A percentile compares a stretch with the other conserved stretches of the same genome.
Evolutionary conservation across 1,140 invertebrate genomes (phyloP).

Genomic region (Drosophila equinoxialis): DNA sequence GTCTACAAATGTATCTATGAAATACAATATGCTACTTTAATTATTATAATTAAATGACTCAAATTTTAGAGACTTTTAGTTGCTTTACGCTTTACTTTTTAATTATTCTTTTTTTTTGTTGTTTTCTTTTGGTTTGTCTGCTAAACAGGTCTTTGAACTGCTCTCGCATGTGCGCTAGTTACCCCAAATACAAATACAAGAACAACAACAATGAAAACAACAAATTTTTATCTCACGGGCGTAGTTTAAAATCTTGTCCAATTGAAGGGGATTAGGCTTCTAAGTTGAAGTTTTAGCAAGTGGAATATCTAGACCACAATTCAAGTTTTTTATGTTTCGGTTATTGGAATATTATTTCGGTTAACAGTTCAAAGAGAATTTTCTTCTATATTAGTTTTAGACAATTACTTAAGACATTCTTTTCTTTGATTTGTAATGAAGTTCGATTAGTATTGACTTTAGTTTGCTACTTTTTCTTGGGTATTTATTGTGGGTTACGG

Average conservation of each 20-base stretch:
- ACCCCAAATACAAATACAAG: conserved; percentile 60
- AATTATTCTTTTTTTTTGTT: conserved; percentile 27
- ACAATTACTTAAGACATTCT: too few species aligned
- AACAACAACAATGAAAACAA: not conserved
- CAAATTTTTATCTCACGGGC: not conserved
- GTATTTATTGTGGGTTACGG: too few species aligned
- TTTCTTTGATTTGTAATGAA: too few species aligned
- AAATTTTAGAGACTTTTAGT: not conserved
- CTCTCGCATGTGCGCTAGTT: conserved; percentile 66
- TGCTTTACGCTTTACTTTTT: conserved; percentile 40
- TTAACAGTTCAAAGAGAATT: too few species aligned
- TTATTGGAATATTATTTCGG: too few species aligned
- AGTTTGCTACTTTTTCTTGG: not conserved
- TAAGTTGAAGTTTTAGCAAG: too few species aligned
- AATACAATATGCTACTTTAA: not conserved
- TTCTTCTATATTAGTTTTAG: not conserved
- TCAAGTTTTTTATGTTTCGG: too few species aligned
- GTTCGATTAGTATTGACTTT: not conserved
- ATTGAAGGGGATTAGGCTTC: too few species aligned
- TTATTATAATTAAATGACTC: conserved; percentile 5
- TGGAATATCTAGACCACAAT: too few species aligned
- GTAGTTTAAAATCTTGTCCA: not conserved
- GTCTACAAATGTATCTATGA: conserved; percentile 6
- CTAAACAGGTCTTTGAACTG: conserved; percentile 77
- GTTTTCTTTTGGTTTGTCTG: conserved; percentile 40